Evolutionary conservation across 1,140 invertebrate genomes (phyloP), one percentile per base, ranked within the genome.

Genomic region (fruit fly (Drosophila melanogaster)): DNA sequence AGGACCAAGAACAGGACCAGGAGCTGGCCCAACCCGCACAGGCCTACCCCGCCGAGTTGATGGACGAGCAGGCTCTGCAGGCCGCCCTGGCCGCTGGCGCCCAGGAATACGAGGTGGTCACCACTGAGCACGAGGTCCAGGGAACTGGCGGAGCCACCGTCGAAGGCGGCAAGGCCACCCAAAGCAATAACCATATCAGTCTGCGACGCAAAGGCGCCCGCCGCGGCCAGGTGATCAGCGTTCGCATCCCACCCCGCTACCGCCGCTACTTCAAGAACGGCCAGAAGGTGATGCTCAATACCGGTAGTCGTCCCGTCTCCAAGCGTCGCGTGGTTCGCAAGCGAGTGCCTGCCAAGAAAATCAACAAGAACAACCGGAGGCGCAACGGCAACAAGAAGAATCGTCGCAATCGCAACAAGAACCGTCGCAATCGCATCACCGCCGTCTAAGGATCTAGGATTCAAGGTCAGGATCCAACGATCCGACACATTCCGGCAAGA

Each of bases 181-280:
- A 69, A 46, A 83, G 56, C 38, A 76, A 73, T 35, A 83, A 74
- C 12, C 75, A 70, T 43, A 85, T 91, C 37, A 91, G 73, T n/a
- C 26, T 91, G 67, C 67, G 86, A 7, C 90, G 90, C 60, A 89
- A 85, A 62, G 81, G 76, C 14, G 56, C 47, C 4, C 85, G 90
- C 12, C 81, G 81, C n/a, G 90, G 90, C 8, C 83, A 81, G 51
- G 73, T 78, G 56, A 79, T 91, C 41, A 85, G 80, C 26, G 90
- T 91, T 0, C 77, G 90, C 4, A 85, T 91, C 5, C 90, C 90
- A 4, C 73, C 86, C 0, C 74, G 81, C 3, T 91, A 91, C 24
- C 75, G 90, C n/a, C 75, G 84, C 54, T 91, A 91, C 54, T 91
- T 91, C 78, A 90, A 91, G 73, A 91, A 90, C 44, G 90, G 90